A percentile compares a stretch with the other conserved stretches of the same genome.
Conservation (phyloP, 2,888 invertebrate species). For the Pollenia amentaria region DNA sequence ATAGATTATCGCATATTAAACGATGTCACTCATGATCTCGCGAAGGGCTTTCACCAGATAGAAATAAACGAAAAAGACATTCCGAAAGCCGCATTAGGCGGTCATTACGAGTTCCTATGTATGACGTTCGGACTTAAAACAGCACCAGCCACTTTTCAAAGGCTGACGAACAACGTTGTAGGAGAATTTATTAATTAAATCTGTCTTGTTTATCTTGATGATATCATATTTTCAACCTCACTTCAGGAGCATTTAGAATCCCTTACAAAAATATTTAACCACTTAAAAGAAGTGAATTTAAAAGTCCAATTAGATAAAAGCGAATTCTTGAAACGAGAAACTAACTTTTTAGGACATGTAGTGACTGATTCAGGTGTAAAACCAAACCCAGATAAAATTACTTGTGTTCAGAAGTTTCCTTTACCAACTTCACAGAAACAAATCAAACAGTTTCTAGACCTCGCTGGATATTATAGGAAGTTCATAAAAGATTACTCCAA, state of each 20-base stretch:
- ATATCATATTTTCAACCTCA: conserved; percentile 69
- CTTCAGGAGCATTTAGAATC: conserved; percentile 44
- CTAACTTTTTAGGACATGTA: conserved; percentile 46
- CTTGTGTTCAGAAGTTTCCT: conserved; percentile 63
- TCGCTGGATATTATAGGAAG: conserved; percentile 75
- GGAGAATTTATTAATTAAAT: conserved; percentile 60
- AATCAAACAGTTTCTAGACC: conserved; percentile 77
- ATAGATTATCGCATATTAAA: too few species aligned
- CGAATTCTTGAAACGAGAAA: conserved; percentile 61
- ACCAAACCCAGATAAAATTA: conserved; percentile 79
- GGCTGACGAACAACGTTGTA: conserved; percentile 69
- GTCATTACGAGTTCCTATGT: conserved; percentile 69
- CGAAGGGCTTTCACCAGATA: too few species aligned
- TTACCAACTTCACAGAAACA: conserved; percentile 77
- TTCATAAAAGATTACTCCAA: conserved; percentile 74
- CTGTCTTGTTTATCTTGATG: conserved; percentile 72
- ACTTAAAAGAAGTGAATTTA: conserved; percentile 69
- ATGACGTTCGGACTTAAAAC: conserved; percentile 74
- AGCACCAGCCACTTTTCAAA: conserved; percentile 73
- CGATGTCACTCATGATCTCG: too few species aligned
- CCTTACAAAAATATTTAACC: conserved; percentile 57
- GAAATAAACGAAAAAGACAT: conserved; percentile 6
- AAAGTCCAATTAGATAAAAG: conserved; percentile 58
- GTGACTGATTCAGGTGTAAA: conserved; percentile 77
- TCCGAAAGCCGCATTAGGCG: neutral